Conservation (phyloP, 2,888 invertebrate species). For the Cerceris rybyensis region DNA sequence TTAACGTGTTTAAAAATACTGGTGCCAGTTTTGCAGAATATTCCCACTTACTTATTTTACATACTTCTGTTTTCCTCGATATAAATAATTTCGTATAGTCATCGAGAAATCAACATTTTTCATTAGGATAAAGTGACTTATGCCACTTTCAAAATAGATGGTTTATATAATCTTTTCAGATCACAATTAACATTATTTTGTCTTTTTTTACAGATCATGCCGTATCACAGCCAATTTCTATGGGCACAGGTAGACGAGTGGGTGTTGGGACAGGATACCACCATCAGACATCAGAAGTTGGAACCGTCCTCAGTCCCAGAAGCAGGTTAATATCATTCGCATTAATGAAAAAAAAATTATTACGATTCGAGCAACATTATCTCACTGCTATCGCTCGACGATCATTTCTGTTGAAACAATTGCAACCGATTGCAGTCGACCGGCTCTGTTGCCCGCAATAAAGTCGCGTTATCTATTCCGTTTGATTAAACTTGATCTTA, state of each 20-base stretch:
- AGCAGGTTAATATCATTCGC: conserved; percentile 74
- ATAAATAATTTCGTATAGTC: no score
- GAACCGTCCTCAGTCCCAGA: conserved; percentile 80
- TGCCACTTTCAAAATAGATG: no score
- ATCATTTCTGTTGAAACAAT: background rate
- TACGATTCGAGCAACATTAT: background rate
- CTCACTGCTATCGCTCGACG: background rate
- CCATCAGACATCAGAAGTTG: conserved; percentile 80
- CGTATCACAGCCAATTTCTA: conserved; percentile 88
- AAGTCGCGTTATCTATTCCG: conserved; percentile 1
- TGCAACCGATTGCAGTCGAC: background rate
- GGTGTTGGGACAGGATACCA: conserved; percentile 84
- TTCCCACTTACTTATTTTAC: background rate
- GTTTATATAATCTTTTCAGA: background rate
- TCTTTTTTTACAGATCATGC: conserved; percentile 84
- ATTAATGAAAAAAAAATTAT: background rate
- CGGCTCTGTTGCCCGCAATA: background rate
- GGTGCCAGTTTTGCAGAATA: background rate
- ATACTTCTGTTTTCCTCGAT: background rate
- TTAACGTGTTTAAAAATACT: no score
- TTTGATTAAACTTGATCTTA: background rate
- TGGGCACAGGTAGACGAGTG: conserved; percentile 89
- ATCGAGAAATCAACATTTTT: no score
- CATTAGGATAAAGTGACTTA: no score
- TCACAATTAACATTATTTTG: conserved; percentile 23